Evolutionary conservation across 2,113 vertebrate genomes (phyloP).

Genomic region (Callopanchax toddi): DNA sequence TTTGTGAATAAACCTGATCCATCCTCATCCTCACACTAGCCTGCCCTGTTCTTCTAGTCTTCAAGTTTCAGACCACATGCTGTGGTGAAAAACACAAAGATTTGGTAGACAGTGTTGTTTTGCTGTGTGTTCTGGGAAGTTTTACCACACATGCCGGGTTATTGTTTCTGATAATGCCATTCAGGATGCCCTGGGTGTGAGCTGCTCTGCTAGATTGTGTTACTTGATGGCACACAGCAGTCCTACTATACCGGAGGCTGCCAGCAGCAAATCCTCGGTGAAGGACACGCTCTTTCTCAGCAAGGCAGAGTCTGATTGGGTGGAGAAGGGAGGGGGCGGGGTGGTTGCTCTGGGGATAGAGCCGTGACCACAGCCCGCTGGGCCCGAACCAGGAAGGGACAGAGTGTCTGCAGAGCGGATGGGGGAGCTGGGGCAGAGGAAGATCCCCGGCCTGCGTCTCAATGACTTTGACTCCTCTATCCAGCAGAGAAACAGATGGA

Average conservation of each 20-base stretch:
- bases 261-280: conserved; percentile 96
- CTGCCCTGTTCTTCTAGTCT: not conserved
- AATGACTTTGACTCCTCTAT: conserved; percentile 76
- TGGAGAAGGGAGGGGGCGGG: conserved; percentile 84
- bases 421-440: conserved; percentile 91
- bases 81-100: conserved; percentile 8
- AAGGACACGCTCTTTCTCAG: conserved; percentile 99
- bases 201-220: conserved; percentile 21
- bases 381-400: conserved; percentile 85
- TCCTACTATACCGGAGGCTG: conserved; percentile 93
- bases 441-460: conserved; percentile 84
- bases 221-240: conserved; percentile 69
- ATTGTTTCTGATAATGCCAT: conserved; percentile 18
- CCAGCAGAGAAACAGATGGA: conserved; percentile 59
- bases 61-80: conserved; percentile 34
- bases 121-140: conserved; percentile 4
- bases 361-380: conserved; percentile 71
- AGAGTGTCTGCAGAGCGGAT: conserved; percentile 85
- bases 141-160: conserved; percentile 23
- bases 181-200: conserved; percentile 10
- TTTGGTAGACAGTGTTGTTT: conserved; percentile 8
- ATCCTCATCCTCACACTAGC: conserved; percentile 1
- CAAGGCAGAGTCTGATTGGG: conserved; percentile 87
- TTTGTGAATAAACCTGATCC: conserved; percentile 1
- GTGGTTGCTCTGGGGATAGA: conserved; percentile 80